Conservation (phyloP, 2,888 invertebrate genomes). For the Lamproptera curius region DNA sequence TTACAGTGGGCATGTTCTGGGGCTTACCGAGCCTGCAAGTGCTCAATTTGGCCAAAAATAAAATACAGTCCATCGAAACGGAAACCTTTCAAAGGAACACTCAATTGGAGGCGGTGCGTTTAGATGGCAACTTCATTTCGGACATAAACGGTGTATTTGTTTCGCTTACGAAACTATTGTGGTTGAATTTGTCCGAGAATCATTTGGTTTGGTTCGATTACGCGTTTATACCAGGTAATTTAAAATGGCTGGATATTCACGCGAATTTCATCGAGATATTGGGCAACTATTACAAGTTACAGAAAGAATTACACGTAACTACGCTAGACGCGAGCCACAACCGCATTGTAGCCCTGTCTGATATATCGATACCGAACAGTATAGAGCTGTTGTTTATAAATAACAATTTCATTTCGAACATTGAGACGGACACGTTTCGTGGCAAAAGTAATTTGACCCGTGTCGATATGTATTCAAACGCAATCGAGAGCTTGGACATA, state of each 20-base stretch:
- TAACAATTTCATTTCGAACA: conserved; percentile 89
- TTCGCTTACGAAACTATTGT: conserved; percentile 87
- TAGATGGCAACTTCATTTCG: conserved; percentile 92
- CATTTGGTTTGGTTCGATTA: conserved; percentile 96
- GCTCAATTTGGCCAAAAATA: conserved; percentile 93
- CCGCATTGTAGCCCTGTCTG: conserved; percentile 86
- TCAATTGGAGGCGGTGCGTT: conserved; percentile 90
- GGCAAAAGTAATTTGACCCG: conserved; percentile 90
- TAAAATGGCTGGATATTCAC: conserved; percentile 94
- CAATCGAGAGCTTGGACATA: conserved; percentile 88
- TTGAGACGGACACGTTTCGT: conserved; percentile 90
- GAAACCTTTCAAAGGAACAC: conserved; percentile 91
- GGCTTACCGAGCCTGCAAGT: conserved; percentile 90
- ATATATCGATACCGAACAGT: conserved; percentile 91
- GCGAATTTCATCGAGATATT: conserved; percentile 92
- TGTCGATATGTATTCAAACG: conserved; percentile 94
- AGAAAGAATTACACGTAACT: conserved; percentile 87
- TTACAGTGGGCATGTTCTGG: conserved; percentile 92
- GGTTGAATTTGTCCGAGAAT: conserved; percentile 94
- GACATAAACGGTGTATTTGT: conserved; percentile 95
- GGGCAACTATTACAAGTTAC: conserved; percentile 92
- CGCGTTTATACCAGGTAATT: conserved; percentile 91
- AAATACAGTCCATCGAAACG: conserved; percentile 89
- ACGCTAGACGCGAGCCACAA: conserved; percentile 94
- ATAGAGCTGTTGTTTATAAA: conserved; percentile 92